Base-by-base conservation (phyloP, 2,888 invertebrate genomes). In the Athalia rosae region DNA sequence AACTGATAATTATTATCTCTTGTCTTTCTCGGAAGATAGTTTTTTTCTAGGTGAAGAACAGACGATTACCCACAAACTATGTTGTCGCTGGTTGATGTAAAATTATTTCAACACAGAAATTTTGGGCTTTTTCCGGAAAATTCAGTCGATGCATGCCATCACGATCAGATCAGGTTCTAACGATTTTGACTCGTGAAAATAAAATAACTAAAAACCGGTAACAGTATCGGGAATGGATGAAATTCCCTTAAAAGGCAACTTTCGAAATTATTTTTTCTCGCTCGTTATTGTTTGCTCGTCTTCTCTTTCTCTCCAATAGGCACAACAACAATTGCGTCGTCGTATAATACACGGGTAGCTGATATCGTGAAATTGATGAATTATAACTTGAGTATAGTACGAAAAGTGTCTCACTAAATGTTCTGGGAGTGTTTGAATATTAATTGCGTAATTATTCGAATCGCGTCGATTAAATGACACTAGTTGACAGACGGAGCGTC, bases 401-500 rank as follows among this genome's bases (percentile, higher is more conserved):
- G 0, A 64, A 64, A 45, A 61, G 8, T 59, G 8, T 64, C 64
- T 47, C 45, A 45, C 45, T 47, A 64, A 64, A 47, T 47, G 15
- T 64, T 28, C 28, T 28, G 28, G 28, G 28, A 28, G 2, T 28
- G 28, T 28, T 28, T 28, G 28, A 28, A 28, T 28, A 28, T 2
- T 28, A 28, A 28, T 28, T 28, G 28, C 3, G 7, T 4, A 11
- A 4, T 53, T 4, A 53, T 6, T 53, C n/a, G 11, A 4, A n/a
- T 11, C 53, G 53, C 53, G n/a, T 53, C 4, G 53, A 53, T 4
- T n/a, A 4, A 13, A 15, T 74, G 62, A 74, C 61, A 62, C 61
- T 59, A 13, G 48, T 61, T 74, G 74, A 80, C 77, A 76, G 66
- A 76, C 69, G 59, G 58, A 79, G 77, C 79, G 79, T 83, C 82